Evolutionary conservation across 2,113 vertebrate species (phyloP).

Genomic region (Oostethus manadensis): DNA sequence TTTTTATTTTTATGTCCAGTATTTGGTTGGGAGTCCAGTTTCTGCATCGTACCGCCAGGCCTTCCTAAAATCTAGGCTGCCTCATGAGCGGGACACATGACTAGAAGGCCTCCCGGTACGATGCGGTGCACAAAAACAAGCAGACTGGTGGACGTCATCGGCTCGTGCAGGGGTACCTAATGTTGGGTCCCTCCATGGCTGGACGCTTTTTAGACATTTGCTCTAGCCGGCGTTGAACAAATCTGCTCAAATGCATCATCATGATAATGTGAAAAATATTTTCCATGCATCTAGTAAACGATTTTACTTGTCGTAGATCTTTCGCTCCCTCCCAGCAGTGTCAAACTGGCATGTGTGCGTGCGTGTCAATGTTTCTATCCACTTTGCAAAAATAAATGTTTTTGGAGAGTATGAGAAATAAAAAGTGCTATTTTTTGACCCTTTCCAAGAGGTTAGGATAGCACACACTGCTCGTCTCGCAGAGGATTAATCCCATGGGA

Average conservation of each 20-base stretch:
- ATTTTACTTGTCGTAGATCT: conserved; percentile 53
- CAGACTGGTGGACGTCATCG: too few species aligned
- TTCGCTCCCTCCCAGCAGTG: conserved; percentile 27
- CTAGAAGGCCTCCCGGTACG: too few species aligned
- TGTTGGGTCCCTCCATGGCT: conserved; percentile 17
- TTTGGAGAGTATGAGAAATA: conserved; percentile 60
- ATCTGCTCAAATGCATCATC: conserved; percentile 15
- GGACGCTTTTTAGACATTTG: conserved; percentile 29
- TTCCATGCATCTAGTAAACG: conserved; percentile 36
- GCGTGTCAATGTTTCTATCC: conserved; percentile 66
- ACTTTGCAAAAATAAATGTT: conserved; percentile 68
- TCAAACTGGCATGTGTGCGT: conserved; percentile 63
- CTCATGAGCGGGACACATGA: too few species aligned
- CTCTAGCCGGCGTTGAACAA: conserved; percentile 29
- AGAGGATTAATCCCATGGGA: too few species aligned
- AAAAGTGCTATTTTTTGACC: conserved; percentile 46
- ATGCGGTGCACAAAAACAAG: too few species aligned
- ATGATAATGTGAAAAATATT: conserved; percentile 23
- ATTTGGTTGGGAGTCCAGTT: too few species aligned
- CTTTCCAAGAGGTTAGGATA: too few species aligned
- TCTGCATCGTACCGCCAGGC: too few species aligned
- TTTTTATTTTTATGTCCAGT: too few species aligned
- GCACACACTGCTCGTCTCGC: too few species aligned
- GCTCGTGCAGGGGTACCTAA: not conserved
- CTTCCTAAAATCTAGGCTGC: too few species aligned